Evolutionary conservation across 2,113 vertebrate species (phyloP).

Genomic region (Larimichthys polyactis): DNA sequence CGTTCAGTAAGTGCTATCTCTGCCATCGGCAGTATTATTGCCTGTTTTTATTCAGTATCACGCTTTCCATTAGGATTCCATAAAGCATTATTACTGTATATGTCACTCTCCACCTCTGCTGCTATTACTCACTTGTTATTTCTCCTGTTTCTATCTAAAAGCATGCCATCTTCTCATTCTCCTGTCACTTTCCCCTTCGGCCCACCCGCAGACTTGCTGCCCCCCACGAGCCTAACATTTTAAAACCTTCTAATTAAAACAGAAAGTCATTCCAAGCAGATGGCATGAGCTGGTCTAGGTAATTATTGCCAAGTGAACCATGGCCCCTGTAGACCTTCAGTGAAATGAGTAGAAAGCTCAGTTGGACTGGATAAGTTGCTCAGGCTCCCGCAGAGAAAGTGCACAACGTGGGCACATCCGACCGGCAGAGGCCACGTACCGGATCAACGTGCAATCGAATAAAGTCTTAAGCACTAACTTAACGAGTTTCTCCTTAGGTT

Average conservation of each 20-base stretch:
- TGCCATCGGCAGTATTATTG: slow-evolving; percentile 22
- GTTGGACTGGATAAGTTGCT: slow-evolving; percentile 46
- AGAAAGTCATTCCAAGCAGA: slow-evolving; percentile 74
- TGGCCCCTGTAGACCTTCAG: slow-evolving; percentile 63
- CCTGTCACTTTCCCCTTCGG: slow-evolving; percentile 31
- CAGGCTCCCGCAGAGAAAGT: background rate
- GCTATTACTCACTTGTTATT: slow-evolving; percentile 42
- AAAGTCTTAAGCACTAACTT: slow-evolving; percentile 5
- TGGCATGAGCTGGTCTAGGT: slow-evolving; percentile 69
- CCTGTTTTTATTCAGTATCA: slow-evolving; percentile 44
- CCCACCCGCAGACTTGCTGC: background rate
- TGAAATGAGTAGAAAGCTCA: slow-evolving; percentile 50
- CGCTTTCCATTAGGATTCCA: slow-evolving; percentile 56
- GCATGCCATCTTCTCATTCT: slow-evolving; percentile 29
- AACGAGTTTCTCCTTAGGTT: background rate
- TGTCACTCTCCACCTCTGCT: slow-evolving; percentile 35
- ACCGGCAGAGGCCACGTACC: slow-evolving; percentile 25
- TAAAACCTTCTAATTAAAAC: slow-evolving; percentile 76
- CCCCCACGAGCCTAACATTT: slow-evolving; percentile 50
- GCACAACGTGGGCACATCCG: slow-evolving; percentile 10
- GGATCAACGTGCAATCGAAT: slow-evolving; percentile 15
- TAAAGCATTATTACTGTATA: slow-evolving; percentile 55
- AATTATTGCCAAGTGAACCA: slow-evolving; percentile 75
- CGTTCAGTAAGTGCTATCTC: slow-evolving; percentile 28
- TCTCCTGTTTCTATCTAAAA: slow-evolving; percentile 12